These are phyloP conservation scores for Hycleus phaleratus DNA, from an alignment of 1,140 invertebrate species.

Conservation along the genomic window DNA sequence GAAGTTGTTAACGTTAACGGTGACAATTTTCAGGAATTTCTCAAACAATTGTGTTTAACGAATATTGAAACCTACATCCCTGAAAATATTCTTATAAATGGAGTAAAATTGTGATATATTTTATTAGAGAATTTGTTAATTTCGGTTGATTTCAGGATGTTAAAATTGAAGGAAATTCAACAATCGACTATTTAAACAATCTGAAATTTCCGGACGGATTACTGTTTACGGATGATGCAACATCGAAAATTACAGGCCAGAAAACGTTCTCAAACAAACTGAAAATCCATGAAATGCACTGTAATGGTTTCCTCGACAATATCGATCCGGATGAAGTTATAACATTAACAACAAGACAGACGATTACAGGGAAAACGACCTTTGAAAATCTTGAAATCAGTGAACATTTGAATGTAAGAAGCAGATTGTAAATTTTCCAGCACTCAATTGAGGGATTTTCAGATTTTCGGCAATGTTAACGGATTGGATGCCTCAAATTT, in stretches of 20 bases:
- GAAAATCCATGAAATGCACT: conserved; percentile 22
- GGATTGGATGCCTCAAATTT: no score
- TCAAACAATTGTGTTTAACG: conserved; percentile 39
- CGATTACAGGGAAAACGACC: conserved; percentile 37
- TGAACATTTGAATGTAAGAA: conserved; percentile 36
- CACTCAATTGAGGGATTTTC: no score
- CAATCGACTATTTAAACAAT: conserved; percentile 39
- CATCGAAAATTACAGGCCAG: conserved; percentile 22
- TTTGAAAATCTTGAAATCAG: conserved; percentile 42
- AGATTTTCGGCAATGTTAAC: no score
- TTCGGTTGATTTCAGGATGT: conserved; percentile 34
- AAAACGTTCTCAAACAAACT: conserved; percentile 38
- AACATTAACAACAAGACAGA: conserved; percentile 35
- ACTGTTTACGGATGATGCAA: conserved; percentile 26
- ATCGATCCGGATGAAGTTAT: conserved; percentile 35
- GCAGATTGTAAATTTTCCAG: no score
- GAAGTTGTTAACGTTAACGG: conserved; percentile 31
- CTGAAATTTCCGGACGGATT: conserved; percentile 44
- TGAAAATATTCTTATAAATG: conserved; percentile 38
- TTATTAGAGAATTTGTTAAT: conserved; percentile 1
- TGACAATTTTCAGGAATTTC: conserved; percentile 33
- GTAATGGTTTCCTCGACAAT: conserved; percentile 36
- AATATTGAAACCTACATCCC: conserved; percentile 35
- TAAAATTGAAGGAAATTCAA: conserved; percentile 31
- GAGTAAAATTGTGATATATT: conserved; percentile 35